Percentiles rank a stretch among this genome's conserved stretches.
phyloP scores from a whole-genome alignment of 2,888 invertebrate species.

The Megamerina dolium region DNA sequence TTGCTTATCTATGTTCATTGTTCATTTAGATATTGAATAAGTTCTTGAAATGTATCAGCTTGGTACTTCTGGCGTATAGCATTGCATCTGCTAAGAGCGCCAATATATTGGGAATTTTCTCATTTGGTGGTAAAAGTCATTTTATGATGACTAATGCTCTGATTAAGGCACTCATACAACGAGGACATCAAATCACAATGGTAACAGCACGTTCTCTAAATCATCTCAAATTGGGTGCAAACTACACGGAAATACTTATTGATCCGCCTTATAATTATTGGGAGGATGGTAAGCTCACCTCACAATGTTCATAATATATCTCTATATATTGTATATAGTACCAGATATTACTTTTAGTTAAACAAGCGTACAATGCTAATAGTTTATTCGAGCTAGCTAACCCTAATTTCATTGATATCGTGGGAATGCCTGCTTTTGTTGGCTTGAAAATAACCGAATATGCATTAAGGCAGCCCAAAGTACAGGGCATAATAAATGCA shows the following conservation, averaged over 20 bases:
- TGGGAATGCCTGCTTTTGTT: slow-evolving; percentile 3
- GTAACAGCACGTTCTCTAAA: slow-evolving; percentile 28
- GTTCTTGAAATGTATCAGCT: too few relatives aligned
- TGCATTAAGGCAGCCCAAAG: slow-evolving; percentile 30
- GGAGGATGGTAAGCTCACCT: slow-evolving; percentile 11
- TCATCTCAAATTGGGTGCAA: slow-evolving; percentile 32
- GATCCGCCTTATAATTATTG: slow-evolving; percentile 44
- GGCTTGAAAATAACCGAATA: not conserved
- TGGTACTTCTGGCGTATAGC: too few relatives aligned
- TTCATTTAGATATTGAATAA: too few relatives aligned
- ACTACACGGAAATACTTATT: slow-evolving; percentile 45
- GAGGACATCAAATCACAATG: slow-evolving; percentile 46
- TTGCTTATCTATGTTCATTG: too few relatives aligned
- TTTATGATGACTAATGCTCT: slow-evolving; percentile 50
- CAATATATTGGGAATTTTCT: slow-evolving; percentile 50
- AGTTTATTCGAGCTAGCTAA: not conserved
- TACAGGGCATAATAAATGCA: slow-evolving; percentile 36
- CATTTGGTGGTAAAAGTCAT: slow-evolving; percentile 51
- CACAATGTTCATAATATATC: too few relatives aligned
- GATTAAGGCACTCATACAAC: slow-evolving; percentile 46
- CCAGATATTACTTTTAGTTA: not conserved
- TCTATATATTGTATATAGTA: too few relatives aligned
- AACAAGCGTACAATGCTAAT: not conserved
- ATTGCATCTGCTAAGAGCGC: slow-evolving; percentile 32
- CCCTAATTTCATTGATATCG: not conserved